Conservation (phyloP, 1,140 invertebrate species). For the Euura lappo region DNA sequence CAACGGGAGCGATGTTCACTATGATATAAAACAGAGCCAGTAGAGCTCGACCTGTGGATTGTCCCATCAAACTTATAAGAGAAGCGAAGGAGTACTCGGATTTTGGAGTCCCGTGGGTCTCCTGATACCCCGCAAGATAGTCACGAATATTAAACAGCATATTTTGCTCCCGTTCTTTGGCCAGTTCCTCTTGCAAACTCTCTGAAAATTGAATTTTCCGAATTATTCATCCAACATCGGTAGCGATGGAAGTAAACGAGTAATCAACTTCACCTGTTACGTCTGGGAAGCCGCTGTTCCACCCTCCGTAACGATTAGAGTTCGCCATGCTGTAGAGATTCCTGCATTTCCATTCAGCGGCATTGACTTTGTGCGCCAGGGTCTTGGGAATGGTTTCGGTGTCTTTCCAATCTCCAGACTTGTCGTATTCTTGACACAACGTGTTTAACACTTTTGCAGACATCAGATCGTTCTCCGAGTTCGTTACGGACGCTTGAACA, state of each 20-base stretch:
- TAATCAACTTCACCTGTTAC: not conserved
- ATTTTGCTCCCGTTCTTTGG: slow-evolving; percentile 14
- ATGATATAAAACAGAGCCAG: slow-evolving; percentile 46
- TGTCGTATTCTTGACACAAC: slow-evolving; percentile 11
- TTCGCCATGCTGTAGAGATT: slow-evolving; percentile 38
- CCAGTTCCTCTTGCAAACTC: not conserved
- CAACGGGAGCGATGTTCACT: slow-evolving; percentile 44
- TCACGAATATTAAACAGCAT: slow-evolving; percentile 35
- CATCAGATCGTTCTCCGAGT: not conserved
- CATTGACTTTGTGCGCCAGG: not conserved
- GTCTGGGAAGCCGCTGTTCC: not conserved
- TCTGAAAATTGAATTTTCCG: not conserved
- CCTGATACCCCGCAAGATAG: slow-evolving; percentile 48
- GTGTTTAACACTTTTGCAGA: not conserved
- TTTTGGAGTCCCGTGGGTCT: slow-evolving; percentile 38
- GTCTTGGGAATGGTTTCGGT: not conserved
- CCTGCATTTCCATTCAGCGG: slow-evolving; percentile 33
- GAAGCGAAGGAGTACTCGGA: slow-evolving; percentile 45
- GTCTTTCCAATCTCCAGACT: slow-evolving; percentile 19
- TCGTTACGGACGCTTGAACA: not conserved
- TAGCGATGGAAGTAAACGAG: not conserved
- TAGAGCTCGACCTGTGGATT: slow-evolving; percentile 44
- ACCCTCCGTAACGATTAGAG: not conserved
- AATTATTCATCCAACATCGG: no score
- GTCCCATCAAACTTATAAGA: slow-evolving; percentile 47